Evolutionary conservation across 2,797 vertebrate species (phyloP).

Genomic region (Lemur catta): DNA sequence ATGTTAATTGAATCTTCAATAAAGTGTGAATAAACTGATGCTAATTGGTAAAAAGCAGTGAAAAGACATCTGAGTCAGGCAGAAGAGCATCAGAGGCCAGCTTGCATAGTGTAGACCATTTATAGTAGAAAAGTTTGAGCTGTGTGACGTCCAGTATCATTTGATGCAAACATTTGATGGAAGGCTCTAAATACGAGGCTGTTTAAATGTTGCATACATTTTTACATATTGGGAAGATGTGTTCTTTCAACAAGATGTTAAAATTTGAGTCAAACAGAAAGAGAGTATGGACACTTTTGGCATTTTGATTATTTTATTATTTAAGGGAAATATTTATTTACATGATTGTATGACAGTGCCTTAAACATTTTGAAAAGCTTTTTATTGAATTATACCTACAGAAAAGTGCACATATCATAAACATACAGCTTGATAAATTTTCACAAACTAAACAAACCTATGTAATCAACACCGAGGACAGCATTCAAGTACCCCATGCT

Average conservation of each 20-base stretch:
- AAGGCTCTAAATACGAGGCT: background rate
- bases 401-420: background rate
- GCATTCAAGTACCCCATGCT: accelerated
- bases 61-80: background rate
- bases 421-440: background rate
- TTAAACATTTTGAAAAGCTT: background rate
- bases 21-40: background rate
- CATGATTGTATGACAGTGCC: background rate
- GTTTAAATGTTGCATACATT: background rate
- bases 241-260: background rate
- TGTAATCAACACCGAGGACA: background rate
- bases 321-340: constrained; percentile 20
- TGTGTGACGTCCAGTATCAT: background rate
- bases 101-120: background rate
- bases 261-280: background rate
- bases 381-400: background rate
- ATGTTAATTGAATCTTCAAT: background rate
- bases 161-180: background rate
- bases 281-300: background rate
- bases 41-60: background rate
- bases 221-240: background rate
- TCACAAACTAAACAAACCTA: background rate
- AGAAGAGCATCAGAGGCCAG: background rate
- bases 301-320: background rate
- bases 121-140: background rate